These are phyloP conservation scores for Pleuronectes platessa DNA, from an alignment of 2,113 vertebrate genomes.

Conservation along the genomic window DNA sequence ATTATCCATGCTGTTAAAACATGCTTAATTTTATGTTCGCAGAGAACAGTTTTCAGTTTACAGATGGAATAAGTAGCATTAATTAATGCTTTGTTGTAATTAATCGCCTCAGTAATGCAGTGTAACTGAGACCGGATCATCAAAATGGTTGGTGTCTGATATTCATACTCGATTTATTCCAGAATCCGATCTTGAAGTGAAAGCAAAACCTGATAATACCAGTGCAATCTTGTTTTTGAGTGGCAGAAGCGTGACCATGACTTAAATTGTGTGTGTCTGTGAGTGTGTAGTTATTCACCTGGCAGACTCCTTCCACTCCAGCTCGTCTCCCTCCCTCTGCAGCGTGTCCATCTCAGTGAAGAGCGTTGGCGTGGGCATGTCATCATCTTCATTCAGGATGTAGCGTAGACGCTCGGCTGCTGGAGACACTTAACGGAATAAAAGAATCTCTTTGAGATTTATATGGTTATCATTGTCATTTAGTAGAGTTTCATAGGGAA, in stretches of 20 bases:
- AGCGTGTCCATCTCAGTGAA: conserved; percentile 99
- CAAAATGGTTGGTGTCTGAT: too few relatives aligned
- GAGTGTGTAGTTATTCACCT: conserved; percentile 81
- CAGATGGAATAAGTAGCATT: too few relatives aligned
- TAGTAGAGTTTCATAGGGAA: too few relatives aligned
- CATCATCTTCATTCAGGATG: conserved; percentile 94
- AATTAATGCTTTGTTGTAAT: too few relatives aligned
- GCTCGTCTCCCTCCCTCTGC: conserved; percentile 92
- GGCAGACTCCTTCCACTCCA: conserved; percentile 98
- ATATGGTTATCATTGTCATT: too few relatives aligned
- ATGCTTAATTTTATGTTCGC: too few relatives aligned
- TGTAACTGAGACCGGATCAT: too few relatives aligned
- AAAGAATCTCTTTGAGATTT: not conserved
- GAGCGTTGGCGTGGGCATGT: conserved; percentile 90
- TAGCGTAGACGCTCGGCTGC: conserved; percentile 93
- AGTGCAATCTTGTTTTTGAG: not conserved
- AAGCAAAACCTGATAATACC: not conserved
- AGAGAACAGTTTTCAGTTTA: too few relatives aligned
- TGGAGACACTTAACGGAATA: conserved; percentile 86
- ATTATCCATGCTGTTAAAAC: too few relatives aligned
- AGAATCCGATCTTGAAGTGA: not conserved
- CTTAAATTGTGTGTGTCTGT: not conserved
- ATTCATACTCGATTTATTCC: too few relatives aligned
- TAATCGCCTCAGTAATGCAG: too few relatives aligned
- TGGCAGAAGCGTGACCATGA: not conserved